Evolutionary conservation across 2,113 vertebrate species (phyloP).

Genomic region (Antidorcas marsupialis): DNA sequence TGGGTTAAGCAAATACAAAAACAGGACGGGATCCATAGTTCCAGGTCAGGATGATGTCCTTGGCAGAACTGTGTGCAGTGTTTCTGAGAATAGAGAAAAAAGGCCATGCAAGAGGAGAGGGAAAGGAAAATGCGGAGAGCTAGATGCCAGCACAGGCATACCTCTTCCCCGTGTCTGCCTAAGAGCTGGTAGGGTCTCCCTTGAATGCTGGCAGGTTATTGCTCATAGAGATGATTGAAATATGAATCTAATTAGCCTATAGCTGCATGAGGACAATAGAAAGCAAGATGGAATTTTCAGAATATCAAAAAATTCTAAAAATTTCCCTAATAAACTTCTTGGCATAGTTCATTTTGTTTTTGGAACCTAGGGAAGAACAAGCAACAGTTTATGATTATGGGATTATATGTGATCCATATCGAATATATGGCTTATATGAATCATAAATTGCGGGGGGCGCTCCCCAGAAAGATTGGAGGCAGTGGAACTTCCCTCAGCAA

Average conservation of each 20-base stretch:
- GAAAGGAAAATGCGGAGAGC: background rate
- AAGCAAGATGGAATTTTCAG: slow-evolving; percentile 46
- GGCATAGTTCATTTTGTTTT: background rate
- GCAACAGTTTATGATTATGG: background rate
- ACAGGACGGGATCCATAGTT: background rate
- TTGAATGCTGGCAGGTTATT: slow-evolving; percentile 51
- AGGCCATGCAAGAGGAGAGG: background rate
- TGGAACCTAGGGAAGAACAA: slow-evolving; percentile 20
- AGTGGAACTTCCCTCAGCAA: too few relatives aligned
- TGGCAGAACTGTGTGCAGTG: background rate
- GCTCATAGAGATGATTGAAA: slow-evolving; percentile 49
- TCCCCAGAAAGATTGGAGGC: too few relatives aligned
- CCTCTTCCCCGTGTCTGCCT: background rate
- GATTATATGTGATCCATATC: background rate
- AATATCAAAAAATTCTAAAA: slow-evolving; percentile 53
- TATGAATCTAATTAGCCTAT: slow-evolving; percentile 39
- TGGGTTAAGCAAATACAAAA: background rate
- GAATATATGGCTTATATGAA: background rate
- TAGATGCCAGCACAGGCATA: background rate
- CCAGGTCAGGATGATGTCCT: background rate
- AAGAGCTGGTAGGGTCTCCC: slow-evolving; percentile 14
- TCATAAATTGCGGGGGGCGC: background rate
- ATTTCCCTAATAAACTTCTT: slow-evolving; percentile 37
- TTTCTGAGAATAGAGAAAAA: background rate
- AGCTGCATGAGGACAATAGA: slow-evolving; percentile 38